Evolutionary conservation across 2,113 vertebrate genomes (phyloP).

Genomic region (Entomyzon cyanotis): DNA sequence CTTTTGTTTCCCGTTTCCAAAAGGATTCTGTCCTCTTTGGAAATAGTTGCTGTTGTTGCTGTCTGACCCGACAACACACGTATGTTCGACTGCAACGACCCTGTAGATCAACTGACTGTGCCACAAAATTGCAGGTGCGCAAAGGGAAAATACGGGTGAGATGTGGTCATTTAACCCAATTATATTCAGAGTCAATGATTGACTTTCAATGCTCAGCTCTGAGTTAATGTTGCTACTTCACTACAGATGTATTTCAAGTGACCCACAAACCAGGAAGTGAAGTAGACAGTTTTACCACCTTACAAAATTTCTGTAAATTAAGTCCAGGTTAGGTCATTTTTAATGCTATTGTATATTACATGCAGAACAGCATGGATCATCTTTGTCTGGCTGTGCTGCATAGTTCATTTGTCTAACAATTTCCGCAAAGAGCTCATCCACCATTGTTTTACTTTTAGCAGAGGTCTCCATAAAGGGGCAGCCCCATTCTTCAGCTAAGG

Average conservation of each 20-base stretch:
- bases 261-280: slow-evolving; percentile 50
- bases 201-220: slow-evolving; percentile 60
- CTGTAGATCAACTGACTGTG: slow-evolving; percentile 58
- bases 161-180: slow-evolving; percentile 61
- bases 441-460: slow-evolving; percentile 99
- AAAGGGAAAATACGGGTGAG: slow-evolving; percentile 46
- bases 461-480: slow-evolving; percentile 99
- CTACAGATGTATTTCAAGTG: slow-evolving; percentile 56
- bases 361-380: slow-evolving; percentile 96
- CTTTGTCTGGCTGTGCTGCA: slow-evolving; percentile 97
- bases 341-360: slow-evolving; percentile 97
- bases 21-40: slow-evolving; percentile 22
- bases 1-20: slow-evolving; percentile 5
- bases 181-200: slow-evolving; percentile 57
- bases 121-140: slow-evolving; percentile 61
- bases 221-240: slow-evolving; percentile 56
- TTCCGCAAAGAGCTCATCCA: slow-evolving; percentile 98
- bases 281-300: slow-evolving; percentile 57
- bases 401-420: slow-evolving; percentile 99
- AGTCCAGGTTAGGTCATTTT: slow-evolving; percentile 47
- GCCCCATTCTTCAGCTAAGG: slow-evolving; percentile 97
- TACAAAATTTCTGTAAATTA: slow-evolving; percentile 5
- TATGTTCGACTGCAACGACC: slow-evolving; percentile 23
- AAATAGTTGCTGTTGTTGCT: slow-evolving; percentile 50
- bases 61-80: neutral